Percentiles rank a stretch among this genome's conserved stretches.
phyloP scores from a whole-genome alignment of 37 sponge, comb jelly and placozoan species.

The Agelas oroides region DNA sequence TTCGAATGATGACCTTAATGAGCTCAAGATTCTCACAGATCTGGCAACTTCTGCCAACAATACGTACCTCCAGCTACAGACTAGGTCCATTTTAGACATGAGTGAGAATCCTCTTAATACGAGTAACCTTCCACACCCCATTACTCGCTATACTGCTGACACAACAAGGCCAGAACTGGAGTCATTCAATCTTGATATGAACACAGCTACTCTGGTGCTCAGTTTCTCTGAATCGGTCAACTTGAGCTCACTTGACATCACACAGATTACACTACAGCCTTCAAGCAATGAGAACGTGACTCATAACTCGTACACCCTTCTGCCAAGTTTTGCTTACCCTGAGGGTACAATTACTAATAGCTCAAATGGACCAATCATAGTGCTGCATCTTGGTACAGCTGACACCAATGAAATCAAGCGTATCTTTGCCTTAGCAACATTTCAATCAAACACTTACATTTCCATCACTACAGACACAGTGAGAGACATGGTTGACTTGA shows the following conservation, averaged over 20 bases:
- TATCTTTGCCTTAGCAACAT: constrained; percentile 65
- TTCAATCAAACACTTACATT: constrained; percentile 64
- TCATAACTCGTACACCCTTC: constrained; percentile 56
- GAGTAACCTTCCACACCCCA: constrained; percentile 66
- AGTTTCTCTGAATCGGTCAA: constrained; percentile 82
- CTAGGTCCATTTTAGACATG: constrained; percentile 68
- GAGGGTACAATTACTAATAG: constrained; percentile 69
- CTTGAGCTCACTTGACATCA: constrained; percentile 51
- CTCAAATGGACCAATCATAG: constrained; percentile 72
- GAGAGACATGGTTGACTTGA: constrained; percentile 74
- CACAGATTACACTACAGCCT: constrained; percentile 63
- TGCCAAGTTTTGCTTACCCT: constrained; percentile 28
- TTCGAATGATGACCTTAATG: constrained; percentile 82
- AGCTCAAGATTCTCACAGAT: constrained; percentile 74
- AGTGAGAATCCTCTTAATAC: constrained; percentile 69
- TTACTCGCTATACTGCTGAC: constrained; percentile 45
- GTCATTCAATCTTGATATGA: constrained; percentile 82
- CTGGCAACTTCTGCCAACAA: constrained; percentile 56
- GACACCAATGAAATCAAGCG: constrained; percentile 84
- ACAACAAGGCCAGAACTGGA: constrained; percentile 66
- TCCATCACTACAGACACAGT: constrained; percentile 41
- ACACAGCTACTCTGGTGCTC: constrained; percentile 62
- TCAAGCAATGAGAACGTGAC: constrained; percentile 15
- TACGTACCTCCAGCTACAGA: constrained; percentile 51
- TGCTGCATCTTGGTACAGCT: constrained; percentile 58